phyloP scores from a whole-genome alignment of 2,113 vertebrate species.

The Nanorana parkeri region DNA sequence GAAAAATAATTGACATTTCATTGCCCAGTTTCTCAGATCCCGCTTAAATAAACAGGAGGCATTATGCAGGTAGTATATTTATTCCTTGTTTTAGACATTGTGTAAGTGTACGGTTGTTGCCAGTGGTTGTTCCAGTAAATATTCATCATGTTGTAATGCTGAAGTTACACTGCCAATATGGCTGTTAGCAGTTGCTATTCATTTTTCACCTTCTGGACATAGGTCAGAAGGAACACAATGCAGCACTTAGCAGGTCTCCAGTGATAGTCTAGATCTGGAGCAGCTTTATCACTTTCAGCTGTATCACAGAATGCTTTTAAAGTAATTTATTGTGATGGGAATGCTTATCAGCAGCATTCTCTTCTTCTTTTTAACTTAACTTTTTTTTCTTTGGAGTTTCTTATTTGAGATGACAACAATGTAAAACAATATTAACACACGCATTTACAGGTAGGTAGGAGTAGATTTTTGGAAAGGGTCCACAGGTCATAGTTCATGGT shows the following conservation, averaged over 20 bases:
- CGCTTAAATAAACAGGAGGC: too few relatives aligned
- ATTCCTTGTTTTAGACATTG: constrained; percentile 6
- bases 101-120: constrained; percentile 10
- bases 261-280: background rate
- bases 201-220: constrained; percentile 17
- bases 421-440: too few relatives aligned
- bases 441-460: too few relatives aligned
- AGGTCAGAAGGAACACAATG: constrained; percentile 16
- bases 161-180: constrained; percentile 2
- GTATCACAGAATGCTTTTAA: background rate
- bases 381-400: too few relatives aligned
- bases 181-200: background rate
- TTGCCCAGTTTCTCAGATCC: too few relatives aligned
- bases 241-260: constrained; percentile 33
- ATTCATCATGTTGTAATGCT: constrained; percentile 28
- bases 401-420: too few relatives aligned
- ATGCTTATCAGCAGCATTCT: background rate
- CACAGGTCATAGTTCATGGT: too few relatives aligned
- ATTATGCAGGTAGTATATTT: background rate
- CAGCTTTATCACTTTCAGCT: background rate
- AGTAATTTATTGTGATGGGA: constrained; percentile 18
- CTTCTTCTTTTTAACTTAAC: too few relatives aligned
- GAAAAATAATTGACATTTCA: too few relatives aligned
- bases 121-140: constrained; percentile 37
- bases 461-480: too few relatives aligned